Evolutionary conservation across 2,888 invertebrate species (phyloP).

Genomic region (Smittia sp.): DNA sequence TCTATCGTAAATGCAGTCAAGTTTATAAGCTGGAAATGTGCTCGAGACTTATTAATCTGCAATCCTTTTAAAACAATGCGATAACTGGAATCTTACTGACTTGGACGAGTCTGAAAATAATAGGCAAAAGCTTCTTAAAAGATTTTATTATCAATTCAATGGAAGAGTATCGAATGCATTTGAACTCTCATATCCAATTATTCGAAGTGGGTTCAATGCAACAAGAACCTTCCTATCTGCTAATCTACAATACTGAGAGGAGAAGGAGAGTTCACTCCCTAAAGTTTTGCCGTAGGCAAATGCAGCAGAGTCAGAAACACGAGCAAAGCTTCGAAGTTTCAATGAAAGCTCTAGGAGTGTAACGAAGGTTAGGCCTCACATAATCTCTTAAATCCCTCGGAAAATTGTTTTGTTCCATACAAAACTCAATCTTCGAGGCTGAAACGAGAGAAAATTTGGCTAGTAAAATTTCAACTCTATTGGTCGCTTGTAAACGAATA

Average conservation of each 20-base stretch:
- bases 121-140: background rate
- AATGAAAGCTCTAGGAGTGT: background rate
- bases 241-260: no score
- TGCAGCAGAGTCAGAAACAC: background rate
- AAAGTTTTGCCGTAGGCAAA: background rate
- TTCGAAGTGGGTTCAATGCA: no score
- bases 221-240: no score
- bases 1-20: no score
- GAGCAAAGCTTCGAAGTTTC: background rate
- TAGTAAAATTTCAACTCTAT: slow-evolving; percentile 4
- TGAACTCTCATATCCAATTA: no score
- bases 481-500: slow-evolving; percentile 27
- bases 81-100: no score
- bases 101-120: no score
- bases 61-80: no score
- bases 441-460: background rate
- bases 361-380: background rate
- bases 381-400: background rate
- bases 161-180: no score
- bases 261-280: no score
- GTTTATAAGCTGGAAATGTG: background rate
- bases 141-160: no score
- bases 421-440: background rate
- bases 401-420: background rate
- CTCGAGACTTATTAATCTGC: background rate